Base-by-base conservation (phyloP, 2,113 vertebrate genomes). In the Etia nguti region DNA sequence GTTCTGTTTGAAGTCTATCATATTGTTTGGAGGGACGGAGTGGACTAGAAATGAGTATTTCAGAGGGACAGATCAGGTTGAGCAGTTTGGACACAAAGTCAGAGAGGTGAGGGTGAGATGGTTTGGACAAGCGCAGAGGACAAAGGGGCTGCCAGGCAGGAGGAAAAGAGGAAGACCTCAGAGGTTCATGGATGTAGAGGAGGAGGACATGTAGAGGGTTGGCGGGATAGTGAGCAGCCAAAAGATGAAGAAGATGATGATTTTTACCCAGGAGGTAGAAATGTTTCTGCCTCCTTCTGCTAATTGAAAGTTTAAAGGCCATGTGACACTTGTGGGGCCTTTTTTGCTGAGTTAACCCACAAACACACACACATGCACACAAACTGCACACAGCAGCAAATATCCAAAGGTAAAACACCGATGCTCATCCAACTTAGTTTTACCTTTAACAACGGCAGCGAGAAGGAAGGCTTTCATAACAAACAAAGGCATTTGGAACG, bases 401-500 rank as follows among this genome's bases (percentile, higher is more conserved):
- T 75, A 36, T 3, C 20, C 43, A 70, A 24, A 86, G 54, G 46
- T 68, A 83, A 83, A 85, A 91, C 55, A 82, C 57, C 16, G 75
- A 87, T 1, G n/a, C 79, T 59, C 31, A 24, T 88, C 79, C 87
- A 92, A 89, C 79, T 90, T 73, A 56, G 60, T 91, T 92, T 94
- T 91, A 82, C 88, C 55, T 93, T 88, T 56, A 92, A 89, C 89
- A 82, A 68, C 50, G 3, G 87, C 85, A 77, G 43, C 18, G 79
- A 86, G 79, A 92, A 82, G 86, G 86, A 85, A 90, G 70, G 79
- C 84, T 93, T 93, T 91, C 82, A 90, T 84, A 94, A 94, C 90
- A 94, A 95, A 93, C 86, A 85, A 77, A 92, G 86, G 93, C 89
- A 93, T 95, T 95, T 93, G 92, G 94, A 94, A 95, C 84, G 83